Percentiles rank a stretch among this genome's conserved stretches.
These are phyloP conservation scores for Zaprionus davidi DNA, from an alignment of 1,140 invertebrate genomes.

Conservation along the genomic window DNA sequence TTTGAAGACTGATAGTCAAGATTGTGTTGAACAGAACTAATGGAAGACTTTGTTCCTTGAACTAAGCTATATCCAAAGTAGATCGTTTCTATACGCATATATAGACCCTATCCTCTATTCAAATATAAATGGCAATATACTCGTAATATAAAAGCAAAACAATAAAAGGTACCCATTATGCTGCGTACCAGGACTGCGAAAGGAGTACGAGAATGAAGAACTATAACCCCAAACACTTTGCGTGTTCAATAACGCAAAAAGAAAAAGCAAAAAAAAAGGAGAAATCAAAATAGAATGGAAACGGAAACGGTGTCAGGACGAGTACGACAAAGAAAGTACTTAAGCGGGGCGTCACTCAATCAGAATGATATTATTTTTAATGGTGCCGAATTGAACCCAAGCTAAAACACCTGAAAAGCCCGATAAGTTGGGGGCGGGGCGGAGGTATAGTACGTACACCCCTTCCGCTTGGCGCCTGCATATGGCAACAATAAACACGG, in stretches of 20 bases:
- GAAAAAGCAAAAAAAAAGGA: slow-evolving; percentile 59
- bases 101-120: neutral
- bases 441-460: neutral
- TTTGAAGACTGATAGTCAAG: too few species aligned
- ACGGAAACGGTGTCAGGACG: slow-evolving; percentile 76
- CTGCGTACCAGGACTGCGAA: slow-evolving; percentile 10
- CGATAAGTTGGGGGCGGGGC: neutral
- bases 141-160: neutral
- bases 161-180: neutral
- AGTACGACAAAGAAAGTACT: slow-evolving; percentile 75
- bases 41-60: too few species aligned
- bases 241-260: slow-evolving; percentile 74
- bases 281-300: slow-evolving; percentile 50
- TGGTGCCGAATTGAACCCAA: slow-evolving; percentile 68
- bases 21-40: too few species aligned
- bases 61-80: too few species aligned
- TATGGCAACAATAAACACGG: slow-evolving; percentile 63
- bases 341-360: slow-evolving; percentile 81
- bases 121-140: neutral
- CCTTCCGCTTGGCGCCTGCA: slow-evolving; percentile 8
- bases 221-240: slow-evolving; percentile 57
- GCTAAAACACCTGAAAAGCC: neutral
- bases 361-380: slow-evolving; percentile 83
- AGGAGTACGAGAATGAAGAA: neutral
- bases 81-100: too few species aligned